Percentiles rank a stretch among this genome's conserved stretches.
These are phyloP conservation scores for Epinotia nisella DNA, from an alignment of 2,888 invertebrate species.

Conservation along the genomic window DNA sequence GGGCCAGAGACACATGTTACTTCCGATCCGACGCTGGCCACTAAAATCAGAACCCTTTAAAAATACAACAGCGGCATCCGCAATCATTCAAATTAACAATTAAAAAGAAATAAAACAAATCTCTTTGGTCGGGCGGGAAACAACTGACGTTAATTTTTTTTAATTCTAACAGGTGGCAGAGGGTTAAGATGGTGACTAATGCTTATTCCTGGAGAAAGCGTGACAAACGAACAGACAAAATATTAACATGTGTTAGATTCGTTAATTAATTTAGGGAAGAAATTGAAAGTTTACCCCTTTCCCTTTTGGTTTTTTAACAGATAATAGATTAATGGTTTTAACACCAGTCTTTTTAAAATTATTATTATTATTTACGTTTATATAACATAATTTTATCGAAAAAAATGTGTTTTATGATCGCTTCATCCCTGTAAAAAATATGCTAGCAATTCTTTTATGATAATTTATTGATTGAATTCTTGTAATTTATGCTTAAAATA, in stretches of 20 bases:
- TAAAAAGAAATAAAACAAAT: constrained; percentile 85
- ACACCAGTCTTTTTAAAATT: not conserved
- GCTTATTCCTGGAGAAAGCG: constrained; percentile 73
- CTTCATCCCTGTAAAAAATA: not conserved
- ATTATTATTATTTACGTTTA: too few relatives aligned
- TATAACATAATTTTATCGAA: not conserved
- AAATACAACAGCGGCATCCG: constrained; percentile 62
- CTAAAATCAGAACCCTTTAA: constrained; percentile 75
- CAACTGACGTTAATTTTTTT: constrained; percentile 77
- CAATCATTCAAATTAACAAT: constrained; percentile 72
- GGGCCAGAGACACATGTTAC: constrained; percentile 74
- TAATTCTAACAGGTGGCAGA: constrained; percentile 74
- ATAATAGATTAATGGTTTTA: constrained; percentile 47
- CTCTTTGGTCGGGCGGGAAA: constrained; percentile 73
- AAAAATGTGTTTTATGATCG: not conserved
- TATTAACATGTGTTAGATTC: constrained; percentile 80
- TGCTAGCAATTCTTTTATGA: not conserved
- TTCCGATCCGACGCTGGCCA: constrained; percentile 80
- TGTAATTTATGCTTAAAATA: not conserved
- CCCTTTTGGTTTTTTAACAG: constrained; percentile 48
- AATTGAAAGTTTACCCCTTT: constrained; percentile 78
- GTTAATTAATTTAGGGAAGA: constrained; percentile 79
- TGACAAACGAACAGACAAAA: constrained; percentile 69
- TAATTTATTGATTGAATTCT: not conserved
- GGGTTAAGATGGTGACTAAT: constrained; percentile 67